A percentile compares a stretch with the other conserved stretches of the same genome.
Evolutionary conservation across 2,888 invertebrate species (phyloP).

Genomic region (Marasmarcha lunaedactyla): DNA sequence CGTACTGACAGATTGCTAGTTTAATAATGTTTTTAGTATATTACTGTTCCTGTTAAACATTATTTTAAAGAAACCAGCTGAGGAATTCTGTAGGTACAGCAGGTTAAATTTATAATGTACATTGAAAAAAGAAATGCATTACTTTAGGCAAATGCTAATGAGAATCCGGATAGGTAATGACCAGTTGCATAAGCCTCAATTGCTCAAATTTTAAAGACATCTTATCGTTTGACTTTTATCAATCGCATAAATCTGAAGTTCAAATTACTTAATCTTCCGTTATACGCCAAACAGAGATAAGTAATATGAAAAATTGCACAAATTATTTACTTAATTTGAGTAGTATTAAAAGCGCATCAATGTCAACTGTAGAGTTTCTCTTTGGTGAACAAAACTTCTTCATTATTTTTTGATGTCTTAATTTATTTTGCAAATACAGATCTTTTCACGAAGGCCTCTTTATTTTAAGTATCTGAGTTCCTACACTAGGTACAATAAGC

Average conservation of each 20-base stretch:
- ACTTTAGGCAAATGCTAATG: constrained; percentile 28
- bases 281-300: constrained; percentile 18
- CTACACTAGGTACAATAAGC: no score
- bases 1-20: no score
- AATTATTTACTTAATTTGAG: background rate
- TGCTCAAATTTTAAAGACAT: constrained; percentile 18
- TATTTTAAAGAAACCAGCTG: no score
- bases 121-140: constrained; percentile 24
- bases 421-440: no score
- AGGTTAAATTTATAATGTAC: constrained; percentile 16
- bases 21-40: no score
- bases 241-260: constrained; percentile 36
- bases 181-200: constrained; percentile 19
- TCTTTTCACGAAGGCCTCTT: no score
- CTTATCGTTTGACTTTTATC: constrained; percentile 32
- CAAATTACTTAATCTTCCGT: constrained; percentile 43
- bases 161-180: constrained; percentile 27
- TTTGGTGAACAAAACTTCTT: no score
- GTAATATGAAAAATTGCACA: background rate
- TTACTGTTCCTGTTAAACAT: no score
- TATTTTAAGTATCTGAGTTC: no score
- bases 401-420: no score
- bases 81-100: no score
- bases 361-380: background rate
- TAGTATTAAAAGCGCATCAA: background rate